phyloP scores from a whole-genome alignment of 2,888 invertebrate genomes.

The Chrysolina americana region DNA sequence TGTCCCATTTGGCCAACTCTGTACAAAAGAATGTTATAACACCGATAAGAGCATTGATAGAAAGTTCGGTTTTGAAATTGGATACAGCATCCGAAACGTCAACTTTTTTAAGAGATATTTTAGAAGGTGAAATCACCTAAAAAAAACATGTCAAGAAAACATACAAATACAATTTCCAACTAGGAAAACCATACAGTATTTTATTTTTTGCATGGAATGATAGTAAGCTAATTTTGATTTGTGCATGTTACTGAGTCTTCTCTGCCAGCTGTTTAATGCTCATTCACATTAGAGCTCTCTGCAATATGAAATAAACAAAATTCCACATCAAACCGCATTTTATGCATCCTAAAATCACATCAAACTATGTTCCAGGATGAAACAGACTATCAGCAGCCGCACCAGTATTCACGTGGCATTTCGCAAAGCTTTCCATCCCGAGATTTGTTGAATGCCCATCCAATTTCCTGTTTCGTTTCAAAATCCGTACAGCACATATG shows the following conservation, averaged over 20 bases:
- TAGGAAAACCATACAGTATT: too few species aligned
- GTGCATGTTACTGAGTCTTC: not conserved
- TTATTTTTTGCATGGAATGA: too few species aligned
- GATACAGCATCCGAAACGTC: too few species aligned
- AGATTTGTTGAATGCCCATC: conserved; percentile 12
- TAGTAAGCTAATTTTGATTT: too few species aligned
- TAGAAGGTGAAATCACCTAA: too few species aligned
- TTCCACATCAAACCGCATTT: not conserved
- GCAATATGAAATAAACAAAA: not conserved
- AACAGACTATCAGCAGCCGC: not conserved
- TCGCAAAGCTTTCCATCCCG: not conserved
- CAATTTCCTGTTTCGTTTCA: conserved; percentile 16
- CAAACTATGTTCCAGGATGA: conserved; percentile 6
- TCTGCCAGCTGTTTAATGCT: not conserved
- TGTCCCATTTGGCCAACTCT: too few species aligned
- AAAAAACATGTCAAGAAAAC: too few species aligned
- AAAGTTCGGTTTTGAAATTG: too few species aligned
- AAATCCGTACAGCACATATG: conserved; percentile 1
- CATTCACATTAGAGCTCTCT: not conserved
- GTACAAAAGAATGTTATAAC: too few species aligned
- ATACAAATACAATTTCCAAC: too few species aligned
- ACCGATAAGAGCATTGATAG: too few species aligned
- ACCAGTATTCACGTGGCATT: conserved; percentile 9
- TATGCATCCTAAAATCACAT: not conserved
- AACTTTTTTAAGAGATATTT: too few species aligned